phyloP scores from a whole-genome alignment of 1,140 invertebrate genomes.

The Contarinia nasturtii region DNA sequence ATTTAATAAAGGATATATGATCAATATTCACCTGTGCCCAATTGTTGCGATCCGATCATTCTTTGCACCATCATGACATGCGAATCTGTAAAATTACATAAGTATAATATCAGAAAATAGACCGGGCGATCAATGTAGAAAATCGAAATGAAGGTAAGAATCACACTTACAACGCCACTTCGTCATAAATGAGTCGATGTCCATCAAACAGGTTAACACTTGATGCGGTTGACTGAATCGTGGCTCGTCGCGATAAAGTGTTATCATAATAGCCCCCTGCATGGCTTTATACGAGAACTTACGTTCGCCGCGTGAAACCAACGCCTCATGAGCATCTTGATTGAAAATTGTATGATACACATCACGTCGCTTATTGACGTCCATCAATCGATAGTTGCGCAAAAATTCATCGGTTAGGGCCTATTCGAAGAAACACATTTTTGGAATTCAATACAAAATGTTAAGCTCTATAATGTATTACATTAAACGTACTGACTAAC shows the following conservation, averaged over 20 bases:
- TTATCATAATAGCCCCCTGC: slow-evolving; percentile 94
- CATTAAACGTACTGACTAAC: too few species aligned
- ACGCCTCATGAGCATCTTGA: slow-evolving; percentile 54
- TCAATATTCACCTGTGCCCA: too few species aligned
- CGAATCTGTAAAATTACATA: slow-evolving; percentile 54
- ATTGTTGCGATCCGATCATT: slow-evolving; percentile 93
- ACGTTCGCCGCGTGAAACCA: slow-evolving; percentile 68
- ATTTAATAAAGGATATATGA: too few species aligned
- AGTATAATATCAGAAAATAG: neutral
- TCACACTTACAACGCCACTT: slow-evolving; percentile 95
- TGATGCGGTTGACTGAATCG: slow-evolving; percentile 94
- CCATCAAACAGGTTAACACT: slow-evolving; percentile 82
- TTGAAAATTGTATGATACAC: slow-evolving; percentile 84
- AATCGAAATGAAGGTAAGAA: slow-evolving; percentile 1
- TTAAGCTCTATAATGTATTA: too few species aligned
- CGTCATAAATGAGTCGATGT: slow-evolving; percentile 95
- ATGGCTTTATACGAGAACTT: slow-evolving; percentile 78
- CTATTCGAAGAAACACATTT: too few species aligned
- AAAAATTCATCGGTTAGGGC: slow-evolving; percentile 22
- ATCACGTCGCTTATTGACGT: slow-evolving; percentile 57
- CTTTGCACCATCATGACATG: slow-evolving; percentile 97
- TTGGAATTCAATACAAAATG: too few species aligned
- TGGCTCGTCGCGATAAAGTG: slow-evolving; percentile 88
- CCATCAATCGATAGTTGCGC: slow-evolving; percentile 40
- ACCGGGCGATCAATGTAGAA: neutral